Evolutionary conservation across 1,140 invertebrate genomes (phyloP), one percentile per base, ranked within the genome.

Genomic region (Drosophila sechellia): DNA sequence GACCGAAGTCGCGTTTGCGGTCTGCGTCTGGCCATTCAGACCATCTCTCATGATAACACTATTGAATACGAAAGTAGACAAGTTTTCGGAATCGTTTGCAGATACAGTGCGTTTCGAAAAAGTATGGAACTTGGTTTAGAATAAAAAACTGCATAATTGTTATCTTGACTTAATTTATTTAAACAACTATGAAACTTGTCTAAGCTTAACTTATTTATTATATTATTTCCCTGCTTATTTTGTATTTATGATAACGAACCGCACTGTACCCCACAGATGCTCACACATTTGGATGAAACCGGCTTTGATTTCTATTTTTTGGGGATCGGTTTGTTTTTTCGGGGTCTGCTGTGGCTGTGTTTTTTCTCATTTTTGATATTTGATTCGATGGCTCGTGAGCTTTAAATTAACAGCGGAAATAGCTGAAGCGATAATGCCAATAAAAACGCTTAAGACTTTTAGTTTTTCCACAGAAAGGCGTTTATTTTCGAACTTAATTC

Each of bases 291-390:
- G 52, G 64, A 60, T 63, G 43, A 60, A 86, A 86, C 83, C 83
- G 83, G 83, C 83, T 84, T 87, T 77, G 83, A 87, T 89, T 87
- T 89, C 83, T 89, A 87, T 89, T 89, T 87, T 87, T 86, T 86
- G 63, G 66, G 75, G 63, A 64, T 81, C 70, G 64, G 60, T 68
- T 81, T 68, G 43, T 45, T 48, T 48, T 68, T 70, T 40, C 39
- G 37, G 20, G 25, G 27, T 20, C 43, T 61, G 8, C 4, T 3
- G 25, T 35, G 27, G 8, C 4, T 3, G 25, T 35, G 27, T 54
- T 31, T 40, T 54, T 40, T 55, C 42, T 77, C 22, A 22, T 46
- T 37, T 40, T 54, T 40, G 31, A 8, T 48, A 15, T 52, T 46
- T 78, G 54, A 68, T 40, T 50, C 49, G 45, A 45, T 65, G 54